Conservation (phyloP, 2,797 vertebrate genomes). For the Neoniphon sammara region DNA sequence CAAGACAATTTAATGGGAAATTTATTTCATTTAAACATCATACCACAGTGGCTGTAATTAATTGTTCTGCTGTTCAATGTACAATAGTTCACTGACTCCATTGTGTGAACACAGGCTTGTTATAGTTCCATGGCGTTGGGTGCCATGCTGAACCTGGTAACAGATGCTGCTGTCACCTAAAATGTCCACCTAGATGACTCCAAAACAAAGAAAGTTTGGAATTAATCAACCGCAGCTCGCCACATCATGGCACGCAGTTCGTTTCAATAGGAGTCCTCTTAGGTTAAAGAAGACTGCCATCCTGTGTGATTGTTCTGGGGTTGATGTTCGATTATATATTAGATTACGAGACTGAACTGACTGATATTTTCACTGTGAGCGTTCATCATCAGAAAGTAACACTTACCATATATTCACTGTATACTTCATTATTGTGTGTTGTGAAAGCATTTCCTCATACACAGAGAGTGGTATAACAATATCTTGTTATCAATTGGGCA, state of each 20-base stretch:
- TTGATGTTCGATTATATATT: too few species aligned
- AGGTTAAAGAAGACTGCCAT: neutral
- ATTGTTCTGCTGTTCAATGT: slow-evolving; percentile 79
- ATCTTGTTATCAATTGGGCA: too few species aligned
- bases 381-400: too few species aligned
- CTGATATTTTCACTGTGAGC: too few species aligned
- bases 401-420: neutral
- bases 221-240: slow-evolving; percentile 38
- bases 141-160: slow-evolving; percentile 52
- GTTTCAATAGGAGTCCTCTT: slow-evolving; percentile 14
- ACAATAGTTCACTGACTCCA: slow-evolving; percentile 82
- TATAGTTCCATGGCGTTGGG: slow-evolving; percentile 60
- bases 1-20: slow-evolving; percentile 82
- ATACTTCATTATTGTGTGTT: neutral
- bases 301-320: neutral
- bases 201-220: slow-evolving; percentile 57
- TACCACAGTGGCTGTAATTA: slow-evolving; percentile 83
- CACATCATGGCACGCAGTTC: neutral
- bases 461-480: too few species aligned
- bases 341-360: too few species aligned
- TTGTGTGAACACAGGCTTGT: slow-evolving; percentile 73
- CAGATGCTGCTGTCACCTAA: slow-evolving; percentile 73
- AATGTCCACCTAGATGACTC: slow-evolving; percentile 61
- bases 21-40: slow-evolving; percentile 84
- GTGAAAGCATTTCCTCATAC: too few species aligned